phyloP scores from a whole-genome alignment of 2,113 vertebrate species.

The Sula dactylatra region DNA sequence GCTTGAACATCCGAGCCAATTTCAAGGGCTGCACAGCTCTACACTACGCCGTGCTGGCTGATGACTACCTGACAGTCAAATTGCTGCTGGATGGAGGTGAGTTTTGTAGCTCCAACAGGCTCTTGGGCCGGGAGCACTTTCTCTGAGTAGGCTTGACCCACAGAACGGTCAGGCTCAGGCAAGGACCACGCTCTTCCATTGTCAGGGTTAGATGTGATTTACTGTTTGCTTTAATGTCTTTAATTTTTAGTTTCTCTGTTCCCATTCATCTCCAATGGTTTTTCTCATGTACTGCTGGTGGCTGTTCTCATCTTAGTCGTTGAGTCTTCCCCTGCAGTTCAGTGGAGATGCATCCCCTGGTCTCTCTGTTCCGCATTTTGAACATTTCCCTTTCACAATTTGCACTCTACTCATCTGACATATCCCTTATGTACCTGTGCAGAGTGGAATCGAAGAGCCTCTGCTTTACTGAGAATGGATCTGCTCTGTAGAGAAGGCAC shows the following conservation, averaged over 20 bases:
- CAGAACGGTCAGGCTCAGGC: background rate
- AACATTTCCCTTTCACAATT: fast-evolving
- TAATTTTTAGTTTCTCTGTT: background rate
- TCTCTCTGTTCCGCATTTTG: background rate
- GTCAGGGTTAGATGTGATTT: background rate
- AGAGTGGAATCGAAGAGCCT: background rate
- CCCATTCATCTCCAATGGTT: background rate
- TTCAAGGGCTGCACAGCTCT: conserved; percentile 92
- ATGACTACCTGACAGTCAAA: conserved; percentile 78
- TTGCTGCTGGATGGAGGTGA: conserved; percentile 89
- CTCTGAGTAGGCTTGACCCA: background rate
- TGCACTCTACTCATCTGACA: too few relatives aligned
- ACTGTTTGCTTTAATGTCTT: background rate
- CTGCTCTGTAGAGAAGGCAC: background rate
- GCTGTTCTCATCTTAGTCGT: background rate
- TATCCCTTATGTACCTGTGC: background rate
- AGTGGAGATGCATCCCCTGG: background rate
- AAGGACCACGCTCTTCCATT: fast-evolving
- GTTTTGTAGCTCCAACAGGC: background rate
- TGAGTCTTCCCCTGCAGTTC: background rate
- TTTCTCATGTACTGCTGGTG: background rate
- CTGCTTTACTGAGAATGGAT: fast-evolving
- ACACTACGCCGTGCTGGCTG: conserved; percentile 90
- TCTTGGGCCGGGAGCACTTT: background rate
- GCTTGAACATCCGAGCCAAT: conserved; percentile 88